Evolutionary conservation across 2,888 invertebrate species (phyloP).

Genomic region (Ptychoptera contaminata): DNA sequence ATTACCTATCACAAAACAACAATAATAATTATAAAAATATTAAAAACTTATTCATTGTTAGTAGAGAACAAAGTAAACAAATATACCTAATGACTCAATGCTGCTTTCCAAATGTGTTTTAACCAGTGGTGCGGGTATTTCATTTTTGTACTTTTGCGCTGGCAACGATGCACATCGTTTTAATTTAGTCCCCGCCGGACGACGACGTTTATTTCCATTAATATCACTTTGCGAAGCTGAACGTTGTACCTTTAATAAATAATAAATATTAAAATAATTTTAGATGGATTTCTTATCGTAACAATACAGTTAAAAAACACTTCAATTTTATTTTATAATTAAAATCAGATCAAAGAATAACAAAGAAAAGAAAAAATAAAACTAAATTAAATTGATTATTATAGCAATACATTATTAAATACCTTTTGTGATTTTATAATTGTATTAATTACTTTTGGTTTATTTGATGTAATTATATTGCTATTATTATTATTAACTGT

Average conservation of each 20-base stretch:
- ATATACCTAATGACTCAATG: slow-evolving; percentile 30
- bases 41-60: neutral
- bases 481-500: slow-evolving; percentile 11
- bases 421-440: slow-evolving; percentile 16
- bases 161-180: slow-evolving; percentile 41
- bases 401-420: neutral
- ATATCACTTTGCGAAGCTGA: slow-evolving; percentile 40
- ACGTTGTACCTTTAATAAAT: slow-evolving; percentile 30
- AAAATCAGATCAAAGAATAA: neutral
- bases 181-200: slow-evolving; percentile 30
- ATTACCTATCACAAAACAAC: slow-evolving; percentile 14
- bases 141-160: slow-evolving; percentile 22
- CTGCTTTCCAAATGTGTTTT: slow-evolving; percentile 23
- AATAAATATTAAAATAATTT: slow-evolving; percentile 7
- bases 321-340: slow-evolving; percentile 2
- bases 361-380: neutral
- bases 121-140: slow-evolving; percentile 16
- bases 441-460: slow-evolving; percentile 14
- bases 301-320: neutral
- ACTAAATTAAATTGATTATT: neutral
- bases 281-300: slow-evolving; percentile 4
- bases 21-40: neutral
- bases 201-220: slow-evolving; percentile 27
- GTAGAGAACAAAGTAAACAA: neutral
- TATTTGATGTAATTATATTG: neutral